These are phyloP conservation scores for Clavelina lepadiformis DNA, from an alignment of 23 tunicate genomes.

Conservation along the genomic window DNA sequence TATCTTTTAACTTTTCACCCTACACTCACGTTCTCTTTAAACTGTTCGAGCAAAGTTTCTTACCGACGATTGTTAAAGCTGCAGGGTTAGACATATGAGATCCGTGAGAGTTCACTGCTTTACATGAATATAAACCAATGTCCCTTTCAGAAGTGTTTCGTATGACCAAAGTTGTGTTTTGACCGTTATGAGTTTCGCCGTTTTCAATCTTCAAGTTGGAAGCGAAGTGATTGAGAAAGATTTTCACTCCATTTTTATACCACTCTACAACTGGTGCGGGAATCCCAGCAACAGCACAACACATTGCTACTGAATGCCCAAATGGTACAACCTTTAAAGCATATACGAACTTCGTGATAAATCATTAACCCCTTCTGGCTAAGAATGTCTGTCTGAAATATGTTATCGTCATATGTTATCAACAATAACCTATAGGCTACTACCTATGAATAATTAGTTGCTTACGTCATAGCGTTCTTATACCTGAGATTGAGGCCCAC, in stretches of 20 bases:
- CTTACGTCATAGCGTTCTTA: not conserved
- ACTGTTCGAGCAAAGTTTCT: not conserved
- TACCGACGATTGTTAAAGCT: conserved; percentile 49
- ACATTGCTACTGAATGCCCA: conserved; percentile 61
- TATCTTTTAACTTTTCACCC: too few relatives aligned
- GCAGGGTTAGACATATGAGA: conserved; percentile 65
- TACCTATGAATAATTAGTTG: too few relatives aligned
- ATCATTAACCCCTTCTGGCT: not conserved
- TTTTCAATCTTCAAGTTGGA: not conserved
- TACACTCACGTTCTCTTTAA: not conserved
- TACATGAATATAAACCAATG: conserved; percentile 69
- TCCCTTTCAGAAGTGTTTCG: conserved; percentile 36
- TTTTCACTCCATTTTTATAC: conserved; percentile 49
- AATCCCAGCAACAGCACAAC: conserved; percentile 81
- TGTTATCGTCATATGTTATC: too few relatives aligned
- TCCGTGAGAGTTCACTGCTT: conserved; percentile 66
- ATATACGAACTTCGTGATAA: not conserved
- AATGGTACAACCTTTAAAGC: conserved; percentile 49
- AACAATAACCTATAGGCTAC: too few relatives aligned
- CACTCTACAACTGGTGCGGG: conserved; percentile 73
- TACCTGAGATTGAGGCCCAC: conserved; percentile 77
- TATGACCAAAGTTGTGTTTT: conserved; percentile 43
- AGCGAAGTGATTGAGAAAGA: conserved; percentile 3
- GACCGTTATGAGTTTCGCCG: conserved; percentile 1
- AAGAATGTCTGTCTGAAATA: too few relatives aligned